phyloP scores from a whole-genome alignment of 2,888 invertebrate species.

The Therioaphis trifolii region DNA sequence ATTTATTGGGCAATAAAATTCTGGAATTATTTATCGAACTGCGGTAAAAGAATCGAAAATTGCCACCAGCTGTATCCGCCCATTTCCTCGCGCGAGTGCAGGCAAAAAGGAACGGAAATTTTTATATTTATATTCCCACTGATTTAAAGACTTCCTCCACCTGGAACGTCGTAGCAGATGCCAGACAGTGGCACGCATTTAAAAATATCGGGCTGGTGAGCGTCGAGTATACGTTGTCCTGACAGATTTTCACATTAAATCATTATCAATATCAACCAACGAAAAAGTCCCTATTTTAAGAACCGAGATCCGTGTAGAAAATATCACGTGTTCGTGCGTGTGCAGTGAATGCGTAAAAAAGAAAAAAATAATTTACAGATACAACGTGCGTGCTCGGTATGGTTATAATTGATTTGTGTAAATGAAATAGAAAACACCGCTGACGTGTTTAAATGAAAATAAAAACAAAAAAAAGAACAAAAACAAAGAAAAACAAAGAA shows the following conservation, averaged over 20 bases:
- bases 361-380: too few relatives aligned
- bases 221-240: slow-evolving; percentile 9
- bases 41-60: slow-evolving; percentile 54
- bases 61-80: slow-evolving; percentile 58
- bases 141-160: slow-evolving; percentile 48
- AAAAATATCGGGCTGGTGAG: slow-evolving; percentile 33
- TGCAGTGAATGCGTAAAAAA: too few relatives aligned
- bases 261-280: neutral
- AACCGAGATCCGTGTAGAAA: too few relatives aligned
- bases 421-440: too few relatives aligned
- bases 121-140: slow-evolving; percentile 48
- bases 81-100: slow-evolving; percentile 33
- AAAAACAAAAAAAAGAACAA: too few relatives aligned
- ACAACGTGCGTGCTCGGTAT: too few relatives aligned
- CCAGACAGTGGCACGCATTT: neutral
- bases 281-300: too few relatives aligned
- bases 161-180: slow-evolving; percentile 50
- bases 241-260: slow-evolving; percentile 27
- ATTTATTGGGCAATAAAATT: slow-evolving; percentile 61
- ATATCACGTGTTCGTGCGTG: too few relatives aligned
- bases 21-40: slow-evolving; percentile 51
- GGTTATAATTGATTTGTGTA: too few relatives aligned
- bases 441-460: too few relatives aligned
- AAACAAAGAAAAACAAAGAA: too few relatives aligned
- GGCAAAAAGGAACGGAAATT: slow-evolving; percentile 38